Percentiles rank a stretch among this genome's conserved stretches.
phyloP scores from a whole-genome alignment of 2,888 invertebrate genomes.

The Mesorhabditis sp. region DNA sequence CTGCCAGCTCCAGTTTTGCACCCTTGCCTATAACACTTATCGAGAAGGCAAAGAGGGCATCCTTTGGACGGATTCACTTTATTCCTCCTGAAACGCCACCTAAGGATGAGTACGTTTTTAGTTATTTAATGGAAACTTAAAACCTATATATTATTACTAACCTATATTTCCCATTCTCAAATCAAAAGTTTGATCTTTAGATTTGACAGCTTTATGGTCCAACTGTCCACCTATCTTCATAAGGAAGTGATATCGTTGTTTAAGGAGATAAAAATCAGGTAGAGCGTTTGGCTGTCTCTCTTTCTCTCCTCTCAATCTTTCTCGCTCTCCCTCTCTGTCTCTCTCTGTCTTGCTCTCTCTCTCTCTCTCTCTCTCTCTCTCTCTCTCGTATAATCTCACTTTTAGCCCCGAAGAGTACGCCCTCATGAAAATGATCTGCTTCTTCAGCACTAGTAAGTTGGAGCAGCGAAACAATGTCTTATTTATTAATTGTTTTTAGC shows the following conservation, averaged over 20 bases:
- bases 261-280: background rate
- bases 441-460: background rate
- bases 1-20: background rate
- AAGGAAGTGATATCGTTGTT: background rate
- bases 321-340: too few species aligned
- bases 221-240: background rate
- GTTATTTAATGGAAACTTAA: background rate
- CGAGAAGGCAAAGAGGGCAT: background rate
- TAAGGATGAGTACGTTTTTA: background rate
- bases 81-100: background rate
- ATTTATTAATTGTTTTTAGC: background rate
- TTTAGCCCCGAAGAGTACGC: slow-evolving; percentile 5
- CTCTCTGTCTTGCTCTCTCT: too few species aligned
- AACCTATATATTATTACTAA: background rate
- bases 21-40: background rate
- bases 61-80: background rate
- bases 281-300: background rate
- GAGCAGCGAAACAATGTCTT: too few species aligned
- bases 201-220: background rate
- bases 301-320: too few species aligned
- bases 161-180: background rate
- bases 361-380: too few species aligned
- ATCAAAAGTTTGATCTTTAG: background rate
- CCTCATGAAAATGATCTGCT: background rate
- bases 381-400: background rate